Evolutionary conservation across 1,140 invertebrate genomes (phyloP).

Genomic region (Drosophila oshimai): DNA sequence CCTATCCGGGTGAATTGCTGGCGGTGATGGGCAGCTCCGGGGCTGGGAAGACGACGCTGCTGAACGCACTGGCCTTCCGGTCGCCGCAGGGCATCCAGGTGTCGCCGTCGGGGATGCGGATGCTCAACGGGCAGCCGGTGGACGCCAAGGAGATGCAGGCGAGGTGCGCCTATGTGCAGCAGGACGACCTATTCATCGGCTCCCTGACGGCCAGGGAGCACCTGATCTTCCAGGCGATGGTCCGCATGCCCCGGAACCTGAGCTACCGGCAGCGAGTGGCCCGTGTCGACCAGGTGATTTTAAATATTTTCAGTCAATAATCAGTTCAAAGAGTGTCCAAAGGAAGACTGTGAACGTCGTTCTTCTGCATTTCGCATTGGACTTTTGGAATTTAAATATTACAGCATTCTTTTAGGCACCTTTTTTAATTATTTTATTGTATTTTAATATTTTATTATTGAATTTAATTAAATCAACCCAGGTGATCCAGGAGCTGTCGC

Average conservation of each 20-base stretch:
- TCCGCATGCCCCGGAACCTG: conserved; percentile 94
- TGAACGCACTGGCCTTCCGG: conserved; percentile 94
- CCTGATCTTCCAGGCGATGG: conserved; percentile 94
- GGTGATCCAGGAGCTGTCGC: conserved; percentile 89
- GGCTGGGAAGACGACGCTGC: conserved; percentile 96
- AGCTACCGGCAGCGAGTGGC: conserved; percentile 89
- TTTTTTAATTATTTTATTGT: too few relatives aligned
- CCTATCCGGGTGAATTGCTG: conserved; percentile 93
- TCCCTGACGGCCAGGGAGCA: conserved; percentile 96
- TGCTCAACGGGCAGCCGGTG: conserved; percentile 88
- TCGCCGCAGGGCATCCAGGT: conserved; percentile 86
- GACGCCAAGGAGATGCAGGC: conserved; percentile 88
- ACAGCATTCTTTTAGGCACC: too few relatives aligned
- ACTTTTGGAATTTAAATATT: too few relatives aligned
- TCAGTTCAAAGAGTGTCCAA: too few relatives aligned
- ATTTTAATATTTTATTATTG: too few relatives aligned
- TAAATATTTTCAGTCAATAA: too few relatives aligned
- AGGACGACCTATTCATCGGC: conserved; percentile 96
- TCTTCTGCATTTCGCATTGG: too few relatives aligned
- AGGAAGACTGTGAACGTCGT: too few relatives aligned
- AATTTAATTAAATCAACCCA: too few relatives aligned
- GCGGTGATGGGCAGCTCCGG: conserved; percentile 97
- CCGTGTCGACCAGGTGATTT: conserved; percentile 95
- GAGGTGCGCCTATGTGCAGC: conserved; percentile 96
- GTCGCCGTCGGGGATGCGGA: conserved; percentile 82